A percentile compares a stretch with the other conserved stretches of the same genome.
phyloP scores from a whole-genome alignment of 2,888 invertebrate species.

The Endomychus coccineus region DNA sequence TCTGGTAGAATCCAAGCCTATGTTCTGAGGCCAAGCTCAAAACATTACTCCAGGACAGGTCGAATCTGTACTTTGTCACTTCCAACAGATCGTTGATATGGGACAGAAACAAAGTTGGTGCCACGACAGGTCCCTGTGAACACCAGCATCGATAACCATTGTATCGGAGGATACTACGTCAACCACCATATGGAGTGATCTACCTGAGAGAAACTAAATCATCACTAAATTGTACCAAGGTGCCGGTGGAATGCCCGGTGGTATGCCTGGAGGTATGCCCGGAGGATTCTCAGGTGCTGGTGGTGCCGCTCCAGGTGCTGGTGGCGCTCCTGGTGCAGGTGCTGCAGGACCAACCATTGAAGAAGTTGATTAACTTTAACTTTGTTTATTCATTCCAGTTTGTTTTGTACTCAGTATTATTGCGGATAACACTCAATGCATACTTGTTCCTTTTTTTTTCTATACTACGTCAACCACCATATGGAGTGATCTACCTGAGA shows the following conservation, averaged over 20 bases:
- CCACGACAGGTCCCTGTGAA: too few species aligned
- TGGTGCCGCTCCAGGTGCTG: slow-evolving; percentile 42
- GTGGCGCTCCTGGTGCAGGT: slow-evolving; percentile 49
- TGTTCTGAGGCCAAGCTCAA: too few species aligned
- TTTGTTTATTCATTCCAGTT: slow-evolving; percentile 18
- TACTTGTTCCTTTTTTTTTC: slow-evolving; percentile 12
- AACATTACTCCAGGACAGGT: too few species aligned
- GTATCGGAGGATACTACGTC: too few species aligned
- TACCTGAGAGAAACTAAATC: slow-evolving; percentile 93
- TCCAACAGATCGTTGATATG: too few species aligned
- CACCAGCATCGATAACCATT: too few species aligned
- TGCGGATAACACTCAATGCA: slow-evolving; percentile 23
- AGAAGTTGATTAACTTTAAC: slow-evolving; percentile 74
- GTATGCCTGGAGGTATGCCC: slow-evolving; percentile 56
- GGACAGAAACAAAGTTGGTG: too few species aligned
- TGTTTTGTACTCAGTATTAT: slow-evolving; percentile 25
- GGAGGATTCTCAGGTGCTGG: slow-evolving; percentile 48
- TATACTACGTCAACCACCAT: too few species aligned
- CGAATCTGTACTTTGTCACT: too few species aligned
- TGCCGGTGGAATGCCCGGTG: slow-evolving; percentile 63
- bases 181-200: too few species aligned
- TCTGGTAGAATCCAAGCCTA: too few species aligned
- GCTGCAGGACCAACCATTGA: slow-evolving; percentile 83
- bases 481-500: too few species aligned
- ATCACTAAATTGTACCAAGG: slow-evolving; percentile 91